Evolutionary conservation across 2,113 vertebrate species (phyloP), one percentile per base, ranked within the genome.

Genomic region (Osmerus eperlanus): DNA sequence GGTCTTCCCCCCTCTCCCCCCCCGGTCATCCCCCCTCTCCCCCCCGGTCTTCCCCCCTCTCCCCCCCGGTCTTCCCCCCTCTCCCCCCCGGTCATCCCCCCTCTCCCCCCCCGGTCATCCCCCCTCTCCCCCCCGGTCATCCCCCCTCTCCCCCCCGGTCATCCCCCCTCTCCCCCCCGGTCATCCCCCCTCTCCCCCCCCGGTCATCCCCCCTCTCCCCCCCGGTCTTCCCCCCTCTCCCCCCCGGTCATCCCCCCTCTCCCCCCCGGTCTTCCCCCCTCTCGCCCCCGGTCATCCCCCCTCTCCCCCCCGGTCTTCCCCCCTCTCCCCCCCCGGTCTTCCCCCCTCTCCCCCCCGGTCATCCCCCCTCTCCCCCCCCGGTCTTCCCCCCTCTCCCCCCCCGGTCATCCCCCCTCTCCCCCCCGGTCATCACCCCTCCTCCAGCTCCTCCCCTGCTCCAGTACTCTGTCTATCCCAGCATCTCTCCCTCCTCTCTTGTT

Each of bases 401-500:
- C 21, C n/a, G n/a, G n/a, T n/a, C n/a, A n/a, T n/a, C 9, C 41
- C 32, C 32, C 4, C 32, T 7, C 32, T 36, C 32, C 32, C 32
- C 32, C 32, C 32, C 4, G 32, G 4, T 36, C 32, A 54, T 66
- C 59, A 16, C 9, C 66, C n/a, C 32, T 12, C 58, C 21, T 64
- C 47, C 28, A 19, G 32, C 41, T 18, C 54, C 41, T 47, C 15
- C 4, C n/a, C 18, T 14, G 15, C 15, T 56, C 55, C 15, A 7
- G 36, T 19, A 47, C 36, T 29, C 56, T 32, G 18, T 52, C 62
- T 21, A n/a, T 64, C 67, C 21, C 55, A 56, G 41, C 21, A n/a
- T 59, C 28, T 59, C 28, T 12, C 25, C 56, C 36, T 36, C 52
- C 36, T 19, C 11, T 18, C 11, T 28, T 19, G 85, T 86, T 89